phyloP scores from a whole-genome alignment of 2,797 vertebrate species.

The Sebastes hopkinsi region DNA sequence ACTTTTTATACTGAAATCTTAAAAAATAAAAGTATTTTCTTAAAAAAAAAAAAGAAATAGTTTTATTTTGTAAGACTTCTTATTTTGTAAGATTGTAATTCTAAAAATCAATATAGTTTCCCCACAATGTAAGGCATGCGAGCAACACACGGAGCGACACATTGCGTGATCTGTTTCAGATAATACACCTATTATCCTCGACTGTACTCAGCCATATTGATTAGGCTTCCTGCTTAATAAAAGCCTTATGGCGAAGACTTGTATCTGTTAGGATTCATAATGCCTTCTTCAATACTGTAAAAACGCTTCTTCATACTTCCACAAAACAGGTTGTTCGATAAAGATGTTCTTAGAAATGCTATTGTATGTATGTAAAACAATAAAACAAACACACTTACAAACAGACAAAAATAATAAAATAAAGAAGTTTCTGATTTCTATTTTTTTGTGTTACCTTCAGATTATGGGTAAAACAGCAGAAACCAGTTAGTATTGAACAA shows the following conservation, averaged over 20 bases:
- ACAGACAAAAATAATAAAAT: not conserved
- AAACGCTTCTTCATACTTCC: not conserved
- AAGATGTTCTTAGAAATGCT: not conserved
- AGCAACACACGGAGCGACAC: not conserved
- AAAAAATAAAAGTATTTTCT: not conserved
- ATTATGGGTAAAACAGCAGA: not conserved
- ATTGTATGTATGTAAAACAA: not conserved
- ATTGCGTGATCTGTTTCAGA: constrained; percentile 27
- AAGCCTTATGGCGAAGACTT: constrained; percentile 51
- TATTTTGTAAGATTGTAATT: no score
- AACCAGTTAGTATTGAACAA: not conserved
- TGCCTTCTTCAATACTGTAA: not conserved
- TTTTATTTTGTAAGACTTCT: not conserved
- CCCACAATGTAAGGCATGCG: not conserved
- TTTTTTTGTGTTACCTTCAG: not conserved
- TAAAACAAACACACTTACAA: not conserved
- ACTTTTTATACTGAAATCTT: not conserved
- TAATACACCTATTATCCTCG: constrained; percentile 69
- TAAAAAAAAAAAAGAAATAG: no score
- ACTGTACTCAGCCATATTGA: constrained; percentile 79
- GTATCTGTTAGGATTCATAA: not conserved
- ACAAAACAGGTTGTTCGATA: not conserved
- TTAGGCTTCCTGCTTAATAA: constrained; percentile 73
- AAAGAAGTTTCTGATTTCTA: fast-evolving
- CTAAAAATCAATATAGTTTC: constrained; percentile 38